Evolutionary conservation across 1,140 invertebrate species (phyloP).

Genomic region (Nasonia longicornis): DNA sequence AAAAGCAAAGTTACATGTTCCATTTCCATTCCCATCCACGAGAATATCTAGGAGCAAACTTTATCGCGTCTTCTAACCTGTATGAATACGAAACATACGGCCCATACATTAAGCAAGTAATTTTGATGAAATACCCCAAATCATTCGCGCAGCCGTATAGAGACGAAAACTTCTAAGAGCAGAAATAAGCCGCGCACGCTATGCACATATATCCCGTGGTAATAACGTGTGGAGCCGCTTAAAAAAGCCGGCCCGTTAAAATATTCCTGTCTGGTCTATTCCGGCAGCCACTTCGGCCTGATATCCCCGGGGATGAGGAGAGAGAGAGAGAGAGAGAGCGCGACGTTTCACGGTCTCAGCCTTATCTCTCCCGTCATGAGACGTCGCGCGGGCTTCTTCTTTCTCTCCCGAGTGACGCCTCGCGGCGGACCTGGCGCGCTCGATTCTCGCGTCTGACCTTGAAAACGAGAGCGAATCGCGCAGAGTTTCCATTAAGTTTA

Average conservation of each 20-base stretch:
- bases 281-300: slow-evolving; percentile 58
- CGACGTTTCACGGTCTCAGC: slow-evolving; percentile 53
- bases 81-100: too few relatives aligned
- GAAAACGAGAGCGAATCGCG: neutral
- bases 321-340: neutral
- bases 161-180: neutral
- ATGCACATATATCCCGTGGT: slow-evolving; percentile 24
- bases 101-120: too few relatives aligned
- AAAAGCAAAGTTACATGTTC: neutral
- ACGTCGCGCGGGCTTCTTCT: slow-evolving; percentile 2
- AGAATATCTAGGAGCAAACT: neutral
- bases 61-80: neutral
- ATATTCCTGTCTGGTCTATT: slow-evolving; percentile 62
- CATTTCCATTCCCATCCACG: neutral
- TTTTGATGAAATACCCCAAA: neutral
- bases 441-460: slow-evolving; percentile 17
- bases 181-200: neutral
- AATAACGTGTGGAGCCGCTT: slow-evolving; percentile 58
- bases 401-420: neutral
- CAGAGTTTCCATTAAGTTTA: slow-evolving; percentile 38
- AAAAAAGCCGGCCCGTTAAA: slow-evolving; percentile 62
- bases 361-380: slow-evolving; percentile 58
- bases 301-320: slow-evolving; percentile 63
- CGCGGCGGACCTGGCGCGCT: neutral
- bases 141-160: neutral